Conservation (phyloP, 2,113 vertebrate genomes). For the Charadrius vociferus region DNA sequence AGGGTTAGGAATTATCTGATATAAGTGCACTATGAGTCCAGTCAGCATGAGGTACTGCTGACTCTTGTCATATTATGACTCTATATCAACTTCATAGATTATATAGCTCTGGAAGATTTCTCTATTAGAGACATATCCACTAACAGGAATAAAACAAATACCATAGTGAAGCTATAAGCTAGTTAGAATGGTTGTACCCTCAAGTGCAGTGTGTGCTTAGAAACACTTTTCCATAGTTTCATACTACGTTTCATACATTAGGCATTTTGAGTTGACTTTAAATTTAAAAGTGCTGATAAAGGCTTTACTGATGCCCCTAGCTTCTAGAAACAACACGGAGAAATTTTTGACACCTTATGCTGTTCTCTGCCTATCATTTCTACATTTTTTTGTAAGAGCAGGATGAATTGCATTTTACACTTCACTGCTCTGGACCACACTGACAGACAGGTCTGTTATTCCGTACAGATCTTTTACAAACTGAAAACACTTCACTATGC, state of each 20-base stretch:
- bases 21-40: slow-evolving; percentile 26
- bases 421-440: slow-evolving; percentile 6
- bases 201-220: slow-evolving; percentile 47
- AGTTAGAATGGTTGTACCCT: slow-evolving; percentile 49
- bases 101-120: slow-evolving; percentile 22
- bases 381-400: neutral
- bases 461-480: neutral
- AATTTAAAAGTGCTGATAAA: slow-evolving; percentile 17
- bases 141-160: slow-evolving; percentile 1
- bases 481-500: slow-evolving; percentile 30
- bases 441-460: neutral
- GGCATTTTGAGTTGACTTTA: neutral
- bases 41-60: neutral
- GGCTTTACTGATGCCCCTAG: neutral
- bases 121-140: slow-evolving; percentile 28
- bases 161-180: slow-evolving; percentile 49
- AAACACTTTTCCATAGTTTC: neutral
- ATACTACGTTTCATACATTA: neutral
- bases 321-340: neutral
- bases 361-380: neutral
- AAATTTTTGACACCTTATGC: neutral
- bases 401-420: neutral
- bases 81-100: slow-evolving; percentile 14
- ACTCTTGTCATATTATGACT: slow-evolving; percentile 39
- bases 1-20: slow-evolving; percentile 12